Evolutionary conservation across 1,140 invertebrate species (phyloP).

Genomic region (Rhopalosiphum padi): DNA sequence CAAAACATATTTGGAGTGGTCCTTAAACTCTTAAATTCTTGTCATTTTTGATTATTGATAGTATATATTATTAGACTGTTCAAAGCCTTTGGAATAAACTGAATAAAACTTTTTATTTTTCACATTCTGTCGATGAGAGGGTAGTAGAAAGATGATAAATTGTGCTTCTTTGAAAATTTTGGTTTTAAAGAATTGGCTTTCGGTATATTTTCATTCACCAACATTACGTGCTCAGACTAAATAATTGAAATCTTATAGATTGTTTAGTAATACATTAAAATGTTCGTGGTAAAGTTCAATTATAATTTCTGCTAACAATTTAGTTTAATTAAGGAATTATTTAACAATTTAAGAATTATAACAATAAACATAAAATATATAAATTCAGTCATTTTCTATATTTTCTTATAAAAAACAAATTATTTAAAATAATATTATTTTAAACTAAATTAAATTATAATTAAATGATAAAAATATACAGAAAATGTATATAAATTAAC

Average conservation of each 20-base stretch:
- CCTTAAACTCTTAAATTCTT: neutral
- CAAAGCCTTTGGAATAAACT: neutral
- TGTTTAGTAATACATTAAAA: neutral
- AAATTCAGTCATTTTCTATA: no score
- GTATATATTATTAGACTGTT: neutral
- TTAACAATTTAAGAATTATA: neutral
- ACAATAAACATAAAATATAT: neutral
- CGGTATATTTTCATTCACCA: neutral
- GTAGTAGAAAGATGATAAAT: neutral
- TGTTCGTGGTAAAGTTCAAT: neutral
- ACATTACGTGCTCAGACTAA: neutral
- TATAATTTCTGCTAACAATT: neutral
- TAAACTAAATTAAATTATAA: no score
- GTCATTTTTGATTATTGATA: neutral
- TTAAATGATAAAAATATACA: neutral
- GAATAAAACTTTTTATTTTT: neutral
- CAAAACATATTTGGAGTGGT: neutral
- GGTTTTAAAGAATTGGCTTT: neutral
- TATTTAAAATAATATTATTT: no score
- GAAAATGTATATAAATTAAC: neutral
- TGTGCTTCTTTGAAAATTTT: neutral
- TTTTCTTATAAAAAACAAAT: no score
- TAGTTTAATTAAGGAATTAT: neutral
- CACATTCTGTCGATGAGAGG: neutral
- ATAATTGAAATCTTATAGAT: neutral